A percentile compares a stretch with the other conserved stretches of the same genome.
These are phyloP conservation scores for Mythimna albipuncta DNA, from an alignment of 2,888 invertebrate genomes.

Conservation along the genomic window DNA sequence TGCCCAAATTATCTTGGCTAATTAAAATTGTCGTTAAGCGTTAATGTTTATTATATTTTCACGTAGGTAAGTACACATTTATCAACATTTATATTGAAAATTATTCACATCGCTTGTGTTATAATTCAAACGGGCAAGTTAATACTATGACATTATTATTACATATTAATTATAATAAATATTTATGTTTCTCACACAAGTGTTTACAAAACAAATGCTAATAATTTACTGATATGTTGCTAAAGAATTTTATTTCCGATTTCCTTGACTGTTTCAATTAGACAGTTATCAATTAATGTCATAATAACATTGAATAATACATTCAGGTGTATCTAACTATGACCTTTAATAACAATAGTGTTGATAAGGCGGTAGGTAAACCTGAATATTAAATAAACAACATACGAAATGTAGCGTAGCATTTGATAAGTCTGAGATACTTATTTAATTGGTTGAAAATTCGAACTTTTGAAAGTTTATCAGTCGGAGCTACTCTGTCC, in stretches of 20 bases:
- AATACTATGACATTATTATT: constrained; percentile 74
- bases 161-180: constrained; percentile 81
- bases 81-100: constrained; percentile 24
- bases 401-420: constrained; percentile 20
- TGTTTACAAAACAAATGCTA: constrained; percentile 86
- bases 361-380: constrained; percentile 38
- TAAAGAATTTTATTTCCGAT: constrained; percentile 74
- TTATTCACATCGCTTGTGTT: constrained; percentile 43
- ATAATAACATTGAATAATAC: constrained; percentile 56
- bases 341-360: constrained; percentile 61
- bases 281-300: constrained; percentile 57
- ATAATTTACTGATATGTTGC: constrained; percentile 76
- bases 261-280: constrained; percentile 69
- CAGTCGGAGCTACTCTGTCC: constrained; percentile 28
- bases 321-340: constrained; percentile 55
- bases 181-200: constrained; percentile 79
- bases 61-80: neutral
- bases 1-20: constrained; percentile 42
- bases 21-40: constrained; percentile 21
- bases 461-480: constrained; percentile 57
- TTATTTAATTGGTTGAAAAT: constrained; percentile 54
- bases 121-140: constrained; percentile 67
- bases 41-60: constrained; percentile 28
- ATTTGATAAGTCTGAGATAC: constrained; percentile 38
- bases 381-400: constrained; percentile 35